These are phyloP conservation scores for Ophthalmolycus amberensis DNA, from an alignment of 2,113 vertebrate genomes.

Conservation along the genomic window DNA sequence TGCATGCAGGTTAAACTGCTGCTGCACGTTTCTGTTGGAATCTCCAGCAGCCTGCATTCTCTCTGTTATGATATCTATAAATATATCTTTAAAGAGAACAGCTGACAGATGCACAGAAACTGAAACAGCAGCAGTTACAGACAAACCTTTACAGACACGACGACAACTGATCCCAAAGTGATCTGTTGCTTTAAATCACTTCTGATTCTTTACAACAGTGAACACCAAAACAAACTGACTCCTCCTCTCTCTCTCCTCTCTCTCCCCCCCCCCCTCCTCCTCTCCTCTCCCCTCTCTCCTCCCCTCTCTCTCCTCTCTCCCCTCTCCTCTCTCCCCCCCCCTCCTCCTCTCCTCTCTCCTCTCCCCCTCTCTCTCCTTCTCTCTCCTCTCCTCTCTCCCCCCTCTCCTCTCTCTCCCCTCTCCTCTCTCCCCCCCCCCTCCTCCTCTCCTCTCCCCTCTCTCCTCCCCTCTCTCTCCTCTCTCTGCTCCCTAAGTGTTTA, in stretches of 20 bases:
- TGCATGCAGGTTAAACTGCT: too few relatives aligned
- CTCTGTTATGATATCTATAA: too few relatives aligned
- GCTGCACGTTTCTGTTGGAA: too few relatives aligned
- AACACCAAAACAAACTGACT: constrained; percentile 22
- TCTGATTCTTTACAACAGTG: neutral
- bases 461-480: neutral
- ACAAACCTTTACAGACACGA: neutral
- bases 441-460: neutral
- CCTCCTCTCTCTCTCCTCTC: neutral
- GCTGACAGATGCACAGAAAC: neutral
- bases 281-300: accelerated
- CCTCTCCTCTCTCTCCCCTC: accelerated
- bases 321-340: accelerated
- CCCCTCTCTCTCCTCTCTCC: accelerated
- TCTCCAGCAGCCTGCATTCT: too few relatives aligned
- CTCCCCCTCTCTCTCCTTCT: accelerated
- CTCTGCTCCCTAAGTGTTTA: neutral
- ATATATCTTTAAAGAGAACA: too few relatives aligned
- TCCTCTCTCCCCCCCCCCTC: too few relatives aligned
- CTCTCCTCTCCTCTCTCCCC: too few relatives aligned
- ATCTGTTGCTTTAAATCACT: neutral
- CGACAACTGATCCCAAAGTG: neutral
- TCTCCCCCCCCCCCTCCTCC: too few relatives aligned
- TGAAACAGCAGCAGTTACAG: neutral
- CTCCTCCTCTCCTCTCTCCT: too few relatives aligned